Percentiles rank a stretch among this genome's conserved stretches.
Conservation (phyloP, 64 coral and sea anemone genomes). For the Anthopleura sola region DNA sequence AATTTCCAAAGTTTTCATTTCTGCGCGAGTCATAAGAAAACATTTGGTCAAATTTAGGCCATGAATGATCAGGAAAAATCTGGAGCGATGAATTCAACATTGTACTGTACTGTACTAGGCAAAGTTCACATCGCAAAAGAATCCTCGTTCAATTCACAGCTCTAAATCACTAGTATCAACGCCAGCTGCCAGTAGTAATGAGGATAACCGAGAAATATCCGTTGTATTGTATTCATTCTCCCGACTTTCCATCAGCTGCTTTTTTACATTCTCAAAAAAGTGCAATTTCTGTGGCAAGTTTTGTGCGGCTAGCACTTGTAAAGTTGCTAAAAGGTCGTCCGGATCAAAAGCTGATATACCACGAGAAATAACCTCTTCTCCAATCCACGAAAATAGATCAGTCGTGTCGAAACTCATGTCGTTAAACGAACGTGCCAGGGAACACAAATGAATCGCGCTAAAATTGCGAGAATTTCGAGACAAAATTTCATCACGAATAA, state of each 20-base stretch:
- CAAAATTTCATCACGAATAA: neutral
- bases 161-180: neutral
- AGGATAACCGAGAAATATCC: neutral
- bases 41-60: too few relatives aligned
- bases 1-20: too few relatives aligned
- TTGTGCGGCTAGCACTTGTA: neutral
- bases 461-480: conserved; percentile 17
- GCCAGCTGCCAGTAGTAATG: neutral
- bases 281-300: neutral
- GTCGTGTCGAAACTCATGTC: neutral
- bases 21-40: too few relatives aligned
- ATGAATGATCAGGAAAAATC: too few relatives aligned
- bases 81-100: too few relatives aligned
- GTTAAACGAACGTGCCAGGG: neutral
- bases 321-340: neutral
- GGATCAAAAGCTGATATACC: neutral
- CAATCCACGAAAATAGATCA: neutral
- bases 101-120: too few relatives aligned
- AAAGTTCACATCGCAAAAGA: too few relatives aligned
- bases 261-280: neutral
- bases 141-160: neutral
- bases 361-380: conserved; percentile 2
- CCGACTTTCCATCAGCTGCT: neutral
- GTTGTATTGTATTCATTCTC: neutral
- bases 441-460: neutral